Evolutionary conservation across 2,888 invertebrate species (phyloP).

Genomic region (Plebejus anna): DNA sequence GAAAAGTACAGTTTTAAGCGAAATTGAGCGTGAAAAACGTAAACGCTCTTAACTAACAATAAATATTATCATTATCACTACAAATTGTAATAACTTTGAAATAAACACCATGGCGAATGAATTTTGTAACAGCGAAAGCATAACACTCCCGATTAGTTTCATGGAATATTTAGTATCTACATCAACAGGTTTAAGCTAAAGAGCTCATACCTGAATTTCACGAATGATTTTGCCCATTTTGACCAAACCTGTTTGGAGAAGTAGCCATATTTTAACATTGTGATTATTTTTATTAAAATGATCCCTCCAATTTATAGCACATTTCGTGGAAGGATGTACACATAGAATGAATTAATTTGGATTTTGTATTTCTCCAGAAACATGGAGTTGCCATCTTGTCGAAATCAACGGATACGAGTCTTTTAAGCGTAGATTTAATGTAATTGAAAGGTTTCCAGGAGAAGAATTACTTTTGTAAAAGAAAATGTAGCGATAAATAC

Average conservation of each 20-base stretch:
- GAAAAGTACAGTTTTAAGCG: too few species aligned
- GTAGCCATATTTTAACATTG: not conserved
- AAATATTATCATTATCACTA: too few species aligned
- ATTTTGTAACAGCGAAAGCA: not conserved
- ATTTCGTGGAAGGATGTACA: not conserved
- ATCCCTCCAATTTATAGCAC: not conserved
- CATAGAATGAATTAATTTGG: not conserved
- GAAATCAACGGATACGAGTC: not conserved
- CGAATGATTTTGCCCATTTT: not conserved
- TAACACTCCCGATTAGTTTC: not conserved
- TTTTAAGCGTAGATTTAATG: not conserved
- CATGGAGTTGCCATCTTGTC: not conserved
- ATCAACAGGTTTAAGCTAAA: not conserved
- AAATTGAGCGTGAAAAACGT: too few species aligned
- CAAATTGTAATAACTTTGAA: too few species aligned
- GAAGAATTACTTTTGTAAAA: not conserved
- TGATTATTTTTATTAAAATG: not conserved
- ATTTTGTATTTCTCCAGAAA: not conserved
- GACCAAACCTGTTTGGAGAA: not conserved
- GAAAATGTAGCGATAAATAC: not conserved
- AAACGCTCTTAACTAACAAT: too few species aligned
- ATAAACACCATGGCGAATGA: not conserved
- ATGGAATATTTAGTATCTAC: constrained; percentile 5
- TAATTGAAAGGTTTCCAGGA: constrained; percentile 10
- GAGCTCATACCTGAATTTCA: not conserved